These are phyloP conservation scores for Melanotaenia duboulayi DNA, from an alignment of 2,113 vertebrate species.

Conservation along the genomic window DNA sequence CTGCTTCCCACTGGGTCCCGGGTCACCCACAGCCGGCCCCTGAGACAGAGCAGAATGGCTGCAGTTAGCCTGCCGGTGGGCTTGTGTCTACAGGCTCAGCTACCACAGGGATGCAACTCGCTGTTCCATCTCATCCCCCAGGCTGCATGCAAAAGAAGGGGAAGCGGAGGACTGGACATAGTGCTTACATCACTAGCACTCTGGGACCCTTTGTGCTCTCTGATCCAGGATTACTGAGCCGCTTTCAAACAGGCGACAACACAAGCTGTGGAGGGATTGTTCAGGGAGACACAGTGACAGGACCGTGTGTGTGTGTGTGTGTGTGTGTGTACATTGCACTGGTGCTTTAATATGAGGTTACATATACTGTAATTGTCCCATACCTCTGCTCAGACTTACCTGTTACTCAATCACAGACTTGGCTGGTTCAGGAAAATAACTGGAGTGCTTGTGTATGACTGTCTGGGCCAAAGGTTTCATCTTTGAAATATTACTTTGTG, in stretches of 20 bases:
- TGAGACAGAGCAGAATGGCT: slow-evolving; percentile 34
- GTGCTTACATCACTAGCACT: slow-evolving; percentile 74
- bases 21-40: slow-evolving; percentile 32
- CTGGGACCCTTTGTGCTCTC: slow-evolving; percentile 71
- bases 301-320: slow-evolving; percentile 15
- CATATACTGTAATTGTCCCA: slow-evolving; percentile 32
- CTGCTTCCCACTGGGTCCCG: slow-evolving; percentile 39
- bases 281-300: slow-evolving; percentile 52
- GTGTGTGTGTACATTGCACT: slow-evolving; percentile 10
- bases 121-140: slow-evolving; percentile 16
- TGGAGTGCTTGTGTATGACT: slow-evolving; percentile 14
- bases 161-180: slow-evolving; percentile 45
- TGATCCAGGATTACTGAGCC: slow-evolving; percentile 82
- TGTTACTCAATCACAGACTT: slow-evolving; percentile 37
- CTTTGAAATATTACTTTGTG: slow-evolving; percentile 14
- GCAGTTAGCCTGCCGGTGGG: slow-evolving; percentile 12
- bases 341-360: slow-evolving; percentile 38
- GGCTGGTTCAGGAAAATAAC: slow-evolving; percentile 5
- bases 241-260: slow-evolving; percentile 68
- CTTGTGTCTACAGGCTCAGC: slow-evolving; percentile 21
- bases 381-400: slow-evolving; percentile 23
- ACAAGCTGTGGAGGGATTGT: slow-evolving; percentile 61
- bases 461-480: slow-evolving; percentile 44
- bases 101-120: slow-evolving; percentile 24
- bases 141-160: slow-evolving; percentile 29